These are phyloP conservation scores for Periplaneta americana DNA, from an alignment of 1,140 invertebrate genomes.

Conservation along the genomic window DNA sequence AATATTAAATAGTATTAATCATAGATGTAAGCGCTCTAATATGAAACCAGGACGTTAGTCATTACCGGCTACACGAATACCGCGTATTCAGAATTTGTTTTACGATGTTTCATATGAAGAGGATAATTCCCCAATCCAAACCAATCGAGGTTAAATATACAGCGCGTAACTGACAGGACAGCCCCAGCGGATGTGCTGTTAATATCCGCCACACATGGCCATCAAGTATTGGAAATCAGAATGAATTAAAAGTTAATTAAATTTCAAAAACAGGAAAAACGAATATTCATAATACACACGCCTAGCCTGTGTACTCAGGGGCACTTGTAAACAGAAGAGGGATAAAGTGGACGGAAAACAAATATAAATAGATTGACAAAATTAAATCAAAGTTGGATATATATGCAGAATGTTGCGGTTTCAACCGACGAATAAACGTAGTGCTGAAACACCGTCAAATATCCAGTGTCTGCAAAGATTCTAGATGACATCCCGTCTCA, in stretches of 20 bases:
- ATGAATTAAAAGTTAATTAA: not conserved
- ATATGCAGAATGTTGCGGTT: too few relatives aligned
- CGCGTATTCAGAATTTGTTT: not conserved
- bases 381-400: too few relatives aligned
- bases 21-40: too few relatives aligned
- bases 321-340: not conserved
- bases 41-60: not conserved
- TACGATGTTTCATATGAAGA: not conserved
- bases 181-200: not conserved
- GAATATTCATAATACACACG: not conserved
- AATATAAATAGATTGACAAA: too few relatives aligned
- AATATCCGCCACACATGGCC: not conserved
- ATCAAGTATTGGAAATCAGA: not conserved
- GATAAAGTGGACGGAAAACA: not conserved
- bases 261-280: not conserved
- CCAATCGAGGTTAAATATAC: not conserved
- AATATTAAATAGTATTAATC: too few relatives aligned
- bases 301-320: not conserved
- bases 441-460: too few relatives aligned
- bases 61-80: not conserved
- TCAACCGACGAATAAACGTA: too few relatives aligned
- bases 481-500: too few relatives aligned
- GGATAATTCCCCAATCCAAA: not conserved
- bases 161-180: not conserved
- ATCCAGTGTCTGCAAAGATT: too few relatives aligned